Evolutionary conservation across 2,888 invertebrate species (phyloP).

Genomic region (Bibio marci): DNA sequence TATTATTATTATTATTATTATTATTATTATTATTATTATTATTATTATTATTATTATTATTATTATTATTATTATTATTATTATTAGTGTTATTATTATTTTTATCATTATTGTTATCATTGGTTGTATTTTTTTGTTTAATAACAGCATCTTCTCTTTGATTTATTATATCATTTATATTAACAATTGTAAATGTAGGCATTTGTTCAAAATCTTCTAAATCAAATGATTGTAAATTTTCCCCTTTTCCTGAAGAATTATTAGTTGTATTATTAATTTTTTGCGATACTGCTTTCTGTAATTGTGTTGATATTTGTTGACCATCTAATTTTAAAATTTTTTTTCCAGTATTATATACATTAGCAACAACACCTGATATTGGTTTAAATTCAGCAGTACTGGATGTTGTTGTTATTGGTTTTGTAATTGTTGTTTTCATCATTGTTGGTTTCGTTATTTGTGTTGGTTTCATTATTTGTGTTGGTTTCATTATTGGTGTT

Average conservation of each 20-base stretch:
- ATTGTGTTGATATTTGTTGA: no score
- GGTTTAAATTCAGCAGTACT: no score
- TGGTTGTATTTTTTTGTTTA: conserved; percentile 5
- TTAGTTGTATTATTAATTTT: not conserved
- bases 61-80: not conserved
- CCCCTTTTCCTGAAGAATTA: not conserved
- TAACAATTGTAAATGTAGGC: conserved; percentile 29
- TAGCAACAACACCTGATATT: no score
- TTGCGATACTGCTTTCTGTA: no score
- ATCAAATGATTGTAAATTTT: no score
- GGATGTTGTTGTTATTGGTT: no score
- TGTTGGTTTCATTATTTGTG: not conserved
- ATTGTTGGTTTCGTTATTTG: no score
- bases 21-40: no score
- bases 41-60: no score
- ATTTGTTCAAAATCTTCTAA: conserved; percentile 3
- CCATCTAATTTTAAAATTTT: no score
- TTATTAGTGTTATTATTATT: not conserved
- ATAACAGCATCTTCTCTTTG: conserved; percentile 7
- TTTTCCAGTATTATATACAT: no score
- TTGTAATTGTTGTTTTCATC: not conserved
- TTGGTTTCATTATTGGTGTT: not conserved
- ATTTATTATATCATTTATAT: conserved; percentile 28
- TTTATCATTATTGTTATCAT: not conserved
- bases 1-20: no score